These are phyloP conservation scores for Rhadina sibilatrix DNA, from an alignment of 2,113 vertebrate genomes.

Conservation along the genomic window DNA sequence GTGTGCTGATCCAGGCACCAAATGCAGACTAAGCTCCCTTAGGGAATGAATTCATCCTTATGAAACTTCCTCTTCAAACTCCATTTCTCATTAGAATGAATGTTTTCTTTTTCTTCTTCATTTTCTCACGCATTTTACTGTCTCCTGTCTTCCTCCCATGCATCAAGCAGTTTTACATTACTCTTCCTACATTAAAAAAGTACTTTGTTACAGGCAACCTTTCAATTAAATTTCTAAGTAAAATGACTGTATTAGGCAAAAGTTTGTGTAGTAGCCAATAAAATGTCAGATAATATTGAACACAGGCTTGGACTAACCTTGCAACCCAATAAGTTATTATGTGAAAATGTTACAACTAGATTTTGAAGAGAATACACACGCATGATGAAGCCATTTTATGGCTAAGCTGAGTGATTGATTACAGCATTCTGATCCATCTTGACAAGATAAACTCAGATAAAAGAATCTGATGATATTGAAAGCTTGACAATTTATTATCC, in stretches of 20 bases:
- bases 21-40: neutral
- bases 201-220: constrained; percentile 17
- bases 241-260: constrained; percentile 68
- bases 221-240: constrained; percentile 66
- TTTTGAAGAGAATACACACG: constrained; percentile 70
- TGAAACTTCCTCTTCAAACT: neutral
- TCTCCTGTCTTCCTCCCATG: neutral
- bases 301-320: constrained; percentile 51
- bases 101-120: neutral
- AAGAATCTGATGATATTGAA: constrained; percentile 76
- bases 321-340: constrained; percentile 69
- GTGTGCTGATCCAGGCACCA: neutral
- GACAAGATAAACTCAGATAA: constrained; percentile 75
- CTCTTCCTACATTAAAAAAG: neutral
- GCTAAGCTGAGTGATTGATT: constrained; percentile 67
- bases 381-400: constrained; percentile 71
- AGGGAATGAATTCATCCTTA: neutral
- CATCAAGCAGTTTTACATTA: neutral
- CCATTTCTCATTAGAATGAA: neutral
- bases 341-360: constrained; percentile 73
- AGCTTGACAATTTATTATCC: constrained; percentile 70
- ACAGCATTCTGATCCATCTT: constrained; percentile 36
- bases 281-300: constrained; percentile 72
- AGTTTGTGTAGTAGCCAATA: constrained; percentile 70
- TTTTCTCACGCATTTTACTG: neutral